A percentile compares a stretch with the other conserved stretches of the same genome.
Conservation (phyloP, 2,113 vertebrate genomes). For the Ranitomeya variabilis region DNA sequence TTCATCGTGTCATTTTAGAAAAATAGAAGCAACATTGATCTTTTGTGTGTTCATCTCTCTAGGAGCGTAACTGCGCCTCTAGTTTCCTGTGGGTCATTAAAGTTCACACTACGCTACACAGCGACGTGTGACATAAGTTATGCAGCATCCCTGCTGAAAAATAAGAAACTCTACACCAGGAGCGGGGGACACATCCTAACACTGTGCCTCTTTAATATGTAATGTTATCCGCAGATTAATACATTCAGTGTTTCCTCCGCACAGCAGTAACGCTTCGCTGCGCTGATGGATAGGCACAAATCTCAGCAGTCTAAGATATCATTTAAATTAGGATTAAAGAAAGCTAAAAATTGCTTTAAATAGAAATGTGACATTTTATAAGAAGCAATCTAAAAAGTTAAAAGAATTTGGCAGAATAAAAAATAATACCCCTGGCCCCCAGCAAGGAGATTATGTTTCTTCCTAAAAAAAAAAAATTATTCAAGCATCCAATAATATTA, state of each 20-base stretch:
- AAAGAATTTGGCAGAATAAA: neutral
- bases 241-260: neutral
- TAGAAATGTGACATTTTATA: neutral
- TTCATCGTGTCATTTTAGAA: neutral
- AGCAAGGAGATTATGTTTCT: neutral
- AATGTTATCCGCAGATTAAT: conserved; percentile 1
- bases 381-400: neutral
- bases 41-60: neutral
- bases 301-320: neutral
- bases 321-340: conserved; percentile 12
- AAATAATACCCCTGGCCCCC: neutral
- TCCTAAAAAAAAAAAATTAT: neutral
- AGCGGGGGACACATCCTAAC: neutral
- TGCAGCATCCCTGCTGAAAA: conserved; percentile 17
- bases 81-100: neutral
- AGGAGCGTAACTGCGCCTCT: neutral
- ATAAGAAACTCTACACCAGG: conserved; percentile 12
- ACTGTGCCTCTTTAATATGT: neutral
- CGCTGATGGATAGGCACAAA: neutral
- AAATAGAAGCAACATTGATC: neutral
- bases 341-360: neutral
- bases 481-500: neutral
- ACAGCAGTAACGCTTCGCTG: neutral
- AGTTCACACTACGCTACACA: neutral
- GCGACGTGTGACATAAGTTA: neutral